These are phyloP conservation scores for Ethmia dodecea DNA, from an alignment of 2,888 invertebrate species.

Conservation along the genomic window DNA sequence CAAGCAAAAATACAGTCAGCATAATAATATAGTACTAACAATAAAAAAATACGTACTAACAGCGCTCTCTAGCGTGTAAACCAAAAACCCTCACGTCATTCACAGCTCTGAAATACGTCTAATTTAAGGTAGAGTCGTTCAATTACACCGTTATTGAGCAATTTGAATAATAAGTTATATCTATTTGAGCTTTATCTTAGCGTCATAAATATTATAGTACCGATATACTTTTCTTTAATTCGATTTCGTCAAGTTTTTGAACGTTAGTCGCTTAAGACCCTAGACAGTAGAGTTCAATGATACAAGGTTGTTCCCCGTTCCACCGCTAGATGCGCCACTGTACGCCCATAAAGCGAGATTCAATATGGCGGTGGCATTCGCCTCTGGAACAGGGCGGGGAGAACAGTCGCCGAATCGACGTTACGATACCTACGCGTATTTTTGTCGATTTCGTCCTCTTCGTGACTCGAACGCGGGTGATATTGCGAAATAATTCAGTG, in stretches of 20 bases:
- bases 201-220: too few relatives aligned
- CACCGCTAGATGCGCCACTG: constrained; percentile 59
- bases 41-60: constrained; percentile 1
- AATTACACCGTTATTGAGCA: too few relatives aligned
- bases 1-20: too few relatives aligned
- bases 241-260: too few relatives aligned
- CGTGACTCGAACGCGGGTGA: constrained; percentile 73
- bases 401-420: constrained; percentile 70
- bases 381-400: constrained; percentile 75
- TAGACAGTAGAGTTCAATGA: too few relatives aligned
- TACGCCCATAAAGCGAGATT: constrained; percentile 48
- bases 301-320: constrained; percentile 31
- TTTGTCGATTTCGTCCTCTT: constrained; percentile 65
- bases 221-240: too few relatives aligned
- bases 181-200: too few relatives aligned
- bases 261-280: too few relatives aligned
- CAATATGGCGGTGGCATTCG: constrained; percentile 76
- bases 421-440: constrained; percentile 72
- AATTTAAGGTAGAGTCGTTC: not conserved
- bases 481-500: constrained; percentile 66
- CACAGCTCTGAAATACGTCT: not conserved
- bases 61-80: constrained; percentile 31
- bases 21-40: constrained; percentile 3
- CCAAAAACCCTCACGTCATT: not conserved
- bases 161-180: too few relatives aligned